phyloP scores from a whole-genome alignment of 2,797 vertebrate species.

The Clamator glandarius region DNA sequence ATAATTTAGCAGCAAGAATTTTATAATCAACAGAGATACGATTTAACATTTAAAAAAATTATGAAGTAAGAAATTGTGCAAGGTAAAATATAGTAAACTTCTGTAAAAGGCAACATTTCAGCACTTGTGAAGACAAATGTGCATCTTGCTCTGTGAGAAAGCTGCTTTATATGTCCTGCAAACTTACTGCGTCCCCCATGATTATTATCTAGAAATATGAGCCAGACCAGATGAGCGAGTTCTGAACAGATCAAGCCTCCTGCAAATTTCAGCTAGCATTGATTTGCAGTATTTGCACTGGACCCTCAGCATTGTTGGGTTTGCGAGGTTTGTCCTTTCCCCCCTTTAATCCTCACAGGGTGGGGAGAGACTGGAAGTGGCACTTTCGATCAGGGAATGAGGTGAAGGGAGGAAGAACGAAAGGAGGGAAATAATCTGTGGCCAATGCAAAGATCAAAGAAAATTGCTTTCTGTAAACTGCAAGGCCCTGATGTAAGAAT shows the following conservation, averaged over 20 bases:
- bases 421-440: slow-evolving; percentile 51
- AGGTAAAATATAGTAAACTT: background rate
- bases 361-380: background rate
- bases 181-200: slow-evolving; percentile 72
- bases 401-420: slow-evolving; percentile 17
- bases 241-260: slow-evolving; percentile 82
- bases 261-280: slow-evolving; percentile 86
- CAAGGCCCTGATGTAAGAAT: background rate
- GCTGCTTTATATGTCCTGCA: background rate
- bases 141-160: background rate
- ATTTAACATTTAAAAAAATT: background rate
- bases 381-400: background rate
- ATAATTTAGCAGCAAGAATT: slow-evolving; percentile 54
- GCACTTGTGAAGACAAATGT: background rate
- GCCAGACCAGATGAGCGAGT: slow-evolving; percentile 50
- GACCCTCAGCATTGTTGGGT: slow-evolving; percentile 77
- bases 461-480: slow-evolving; percentile 57
- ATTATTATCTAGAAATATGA: slow-evolving; percentile 87
- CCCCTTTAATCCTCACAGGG: background rate
- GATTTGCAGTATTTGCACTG: slow-evolving; percentile 84
- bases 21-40: slow-evolving; percentile 14
- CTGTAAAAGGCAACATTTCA: background rate
- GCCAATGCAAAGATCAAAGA: slow-evolving; percentile 10
- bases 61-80: background rate
- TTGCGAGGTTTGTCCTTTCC: slow-evolving; percentile 31